Conservation (phyloP, 2,113 vertebrate species). For the Emberiza fucata region DNA sequence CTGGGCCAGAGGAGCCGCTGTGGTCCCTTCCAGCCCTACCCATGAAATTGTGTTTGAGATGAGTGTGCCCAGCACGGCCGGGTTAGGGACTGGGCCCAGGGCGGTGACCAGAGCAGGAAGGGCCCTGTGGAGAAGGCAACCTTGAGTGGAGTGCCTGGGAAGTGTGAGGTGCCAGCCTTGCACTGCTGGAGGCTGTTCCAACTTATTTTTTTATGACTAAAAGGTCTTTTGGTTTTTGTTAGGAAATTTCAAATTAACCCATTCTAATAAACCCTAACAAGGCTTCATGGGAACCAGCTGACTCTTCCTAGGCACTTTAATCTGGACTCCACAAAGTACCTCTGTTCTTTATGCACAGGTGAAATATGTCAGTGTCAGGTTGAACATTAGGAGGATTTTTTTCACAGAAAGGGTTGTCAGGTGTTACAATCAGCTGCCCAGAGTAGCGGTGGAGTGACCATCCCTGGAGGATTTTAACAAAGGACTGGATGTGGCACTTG, state of each 20-base stretch:
- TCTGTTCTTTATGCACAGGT: background rate
- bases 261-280: background rate
- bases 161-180: background rate
- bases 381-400: background rate
- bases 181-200: background rate
- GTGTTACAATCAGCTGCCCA: background rate
- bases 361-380: background rate
- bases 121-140: background rate
- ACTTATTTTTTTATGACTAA: background rate
- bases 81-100: fast-evolving
- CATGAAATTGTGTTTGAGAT: fast-evolving
- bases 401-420: background rate
- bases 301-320: background rate
- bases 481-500: background rate
- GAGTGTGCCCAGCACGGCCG: fast-evolving
- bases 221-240: background rate
- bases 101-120: fast-evolving
- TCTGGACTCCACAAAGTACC: background rate
- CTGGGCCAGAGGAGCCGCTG: background rate
- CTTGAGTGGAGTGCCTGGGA: background rate
- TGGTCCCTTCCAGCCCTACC: background rate
- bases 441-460: background rate
- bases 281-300: background rate
- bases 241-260: background rate
- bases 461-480: background rate